Conservation (phyloP, 2,797 vertebrate species). For the Acipenser transmontanus region DNA sequence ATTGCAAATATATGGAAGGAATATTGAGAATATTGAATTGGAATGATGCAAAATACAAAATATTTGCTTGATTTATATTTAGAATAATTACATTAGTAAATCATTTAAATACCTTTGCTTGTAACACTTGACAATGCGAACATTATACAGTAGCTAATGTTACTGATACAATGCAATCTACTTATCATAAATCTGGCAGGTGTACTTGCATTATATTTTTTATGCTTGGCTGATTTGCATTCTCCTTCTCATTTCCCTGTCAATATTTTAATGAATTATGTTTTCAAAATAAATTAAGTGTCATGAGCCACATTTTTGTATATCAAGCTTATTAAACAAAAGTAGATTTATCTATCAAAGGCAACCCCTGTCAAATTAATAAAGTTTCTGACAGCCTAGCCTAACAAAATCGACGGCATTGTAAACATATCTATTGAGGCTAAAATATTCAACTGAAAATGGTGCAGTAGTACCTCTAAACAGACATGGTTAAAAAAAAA, state of each 20-base stretch:
- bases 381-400: constrained; percentile 1
- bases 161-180: constrained; percentile 6
- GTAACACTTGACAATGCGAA: too few relatives aligned
- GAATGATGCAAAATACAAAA: too few relatives aligned
- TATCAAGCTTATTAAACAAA: constrained; percentile 15
- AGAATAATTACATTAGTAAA: too few relatives aligned
- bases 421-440: constrained; percentile 5
- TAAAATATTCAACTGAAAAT: neutral
- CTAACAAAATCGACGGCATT: neutral
- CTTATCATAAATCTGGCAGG: constrained; percentile 1
- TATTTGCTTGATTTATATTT: too few relatives aligned
- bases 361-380: constrained; percentile 3
- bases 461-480: too few relatives aligned
- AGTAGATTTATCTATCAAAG: constrained; percentile 9
- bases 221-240: constrained; percentile 15
- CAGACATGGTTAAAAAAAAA: too few relatives aligned
- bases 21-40: too few relatives aligned
- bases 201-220: neutral
- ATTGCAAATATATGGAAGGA: too few relatives aligned
- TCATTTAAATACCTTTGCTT: neutral
- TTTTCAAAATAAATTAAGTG: constrained; percentile 14
- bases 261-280: constrained; percentile 20
- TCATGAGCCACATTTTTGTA: constrained; percentile 11
- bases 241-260: constrained; percentile 8
- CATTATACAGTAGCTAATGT: neutral